Evolutionary conservation across 2,888 invertebrate genomes (phyloP), one percentile per base, ranked within the genome.

Genomic region (Liodrosophila aerea): DNA sequence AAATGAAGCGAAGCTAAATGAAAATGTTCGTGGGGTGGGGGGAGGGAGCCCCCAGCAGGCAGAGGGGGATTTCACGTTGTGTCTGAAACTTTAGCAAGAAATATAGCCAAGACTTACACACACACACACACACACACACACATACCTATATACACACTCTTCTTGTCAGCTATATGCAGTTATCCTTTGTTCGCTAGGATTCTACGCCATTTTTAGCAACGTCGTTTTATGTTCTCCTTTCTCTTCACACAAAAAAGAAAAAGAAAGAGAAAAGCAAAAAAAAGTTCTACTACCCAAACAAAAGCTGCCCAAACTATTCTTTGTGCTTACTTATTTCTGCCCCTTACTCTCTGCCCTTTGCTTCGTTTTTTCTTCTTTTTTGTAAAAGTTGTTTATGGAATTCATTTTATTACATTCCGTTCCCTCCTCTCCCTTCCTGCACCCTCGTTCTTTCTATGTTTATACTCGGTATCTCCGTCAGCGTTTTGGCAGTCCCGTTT

Each of bases 361-460:
- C 18, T 11, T 46, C 9, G 8, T 39, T 34, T 31, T 45, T 58
- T 47, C 40, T 50, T 54, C 29, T 68, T 61, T 62, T 78, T 78
- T 82, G 66, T 63, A 72, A 84, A 82, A 82, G 80, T 82, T 85
- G 77, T 70, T 85, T 83, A 83, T 75, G 85, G 80, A 83, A 85
- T 73, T 85, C 77, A 85, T 83, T 83, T 85, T 82, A 76, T 85
- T 83, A 66, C 54, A 56, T 59, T 61, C 57, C 37, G 31, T 36
- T 29, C 31, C 39, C 13, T 43, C 39, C 37, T 37, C 12, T 18
- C 13, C n/a, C 18, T 18, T 8, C 22, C 36, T 45, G 34, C 29
- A 44, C 11, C 15, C 50, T 11, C 43, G 8, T 15, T 12, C 30
- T 40, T 15, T 36, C 47, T 15, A 12, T 11, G 30, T 50, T 44